A percentile compares a stretch with the other conserved stretches of the same genome.
These are phyloP conservation scores for Taxidea taxus DNA, from an alignment of 2,113 vertebrate species.

Conservation along the genomic window DNA sequence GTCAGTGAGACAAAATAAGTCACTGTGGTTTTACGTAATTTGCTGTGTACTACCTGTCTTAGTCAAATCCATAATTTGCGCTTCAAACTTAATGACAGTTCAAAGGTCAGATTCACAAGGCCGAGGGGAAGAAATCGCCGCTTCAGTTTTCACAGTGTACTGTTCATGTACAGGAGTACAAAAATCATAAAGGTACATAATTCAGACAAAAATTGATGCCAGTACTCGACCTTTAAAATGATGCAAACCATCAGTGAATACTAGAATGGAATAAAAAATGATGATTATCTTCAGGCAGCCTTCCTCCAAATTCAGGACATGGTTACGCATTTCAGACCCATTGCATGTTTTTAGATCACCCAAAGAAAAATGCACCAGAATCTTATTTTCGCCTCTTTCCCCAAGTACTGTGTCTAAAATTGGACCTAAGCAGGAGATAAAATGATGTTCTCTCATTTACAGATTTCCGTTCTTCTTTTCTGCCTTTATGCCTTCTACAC, in stretches of 20 bases:
- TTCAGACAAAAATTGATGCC: not conserved
- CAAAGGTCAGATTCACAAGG: slow-evolving; percentile 16
- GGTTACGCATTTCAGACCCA: not conserved
- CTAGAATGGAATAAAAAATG: not conserved
- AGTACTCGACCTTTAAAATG: not conserved
- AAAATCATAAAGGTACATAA: slow-evolving; percentile 12
- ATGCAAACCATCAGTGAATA: not conserved
- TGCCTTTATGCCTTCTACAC: not conserved
- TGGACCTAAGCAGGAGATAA: not conserved
- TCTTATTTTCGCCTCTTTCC: not conserved
- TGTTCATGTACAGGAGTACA: not conserved
- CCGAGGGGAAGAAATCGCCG: not conserved
- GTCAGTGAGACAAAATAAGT: not conserved
- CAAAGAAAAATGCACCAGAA: not conserved
- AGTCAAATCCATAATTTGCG: not conserved
- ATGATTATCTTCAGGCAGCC: not conserved
- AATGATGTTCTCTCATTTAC: not conserved
- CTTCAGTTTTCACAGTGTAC: not conserved
- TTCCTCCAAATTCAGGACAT: not conserved
- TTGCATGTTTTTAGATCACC: not conserved
- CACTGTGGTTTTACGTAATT: not conserved
- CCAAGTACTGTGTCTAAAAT: not conserved
- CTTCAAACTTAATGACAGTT: not conserved
- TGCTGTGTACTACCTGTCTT: not conserved
- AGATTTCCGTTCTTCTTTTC: not conserved